Evolutionary conservation across 2,888 invertebrate genomes (phyloP), one percentile per base, ranked within the genome.

Genomic region (Hymenopus coronatus): DNA sequence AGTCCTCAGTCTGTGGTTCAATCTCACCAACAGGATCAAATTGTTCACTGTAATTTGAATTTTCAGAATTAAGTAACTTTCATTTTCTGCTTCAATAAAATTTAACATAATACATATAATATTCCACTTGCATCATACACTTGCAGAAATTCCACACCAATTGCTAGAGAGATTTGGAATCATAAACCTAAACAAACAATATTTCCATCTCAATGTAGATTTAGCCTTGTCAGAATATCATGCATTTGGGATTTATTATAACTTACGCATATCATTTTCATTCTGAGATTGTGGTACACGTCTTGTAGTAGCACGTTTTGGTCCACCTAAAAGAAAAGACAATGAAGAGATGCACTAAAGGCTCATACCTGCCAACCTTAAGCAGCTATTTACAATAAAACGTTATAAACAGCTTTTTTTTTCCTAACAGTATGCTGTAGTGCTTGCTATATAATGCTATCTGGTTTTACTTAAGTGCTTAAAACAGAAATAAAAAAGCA

Each of bases 271-370:
- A 30, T 88, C 84, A 81, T 54, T 85, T 54, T 88, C 88, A 85
- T 84, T 88, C 85, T 88, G 88, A 27, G 40, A 33, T 27, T 82
- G 46, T 28, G 88, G 82, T 40, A 88, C 40, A 85, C 85, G 27
- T 70, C 88, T 89, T 7, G 92, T 91, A 54, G 92, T 89, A 0
- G 94, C 93, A 15, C 94, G 92, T 91, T 95, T 95, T 1, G 95
- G 95, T 90, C 94, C 92, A 0, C 95, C 94, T 88, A 30, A 33
- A 86, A 87, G 81, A 28, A 33, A 87, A 30, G 27, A 88, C n/a
- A 85, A 70, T 70, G 54, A 85, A 85, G 33, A 84, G 25, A 84
- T 84, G 54, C 54, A 54, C 54, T 70, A 3, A 20, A 70, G 25
- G 25, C 54, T 28, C 83, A 88, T 83, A 54, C 83, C 88, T 88